Conservation (phyloP, 2,113 vertebrate genomes). For the Cinclus cinclus region DNA sequence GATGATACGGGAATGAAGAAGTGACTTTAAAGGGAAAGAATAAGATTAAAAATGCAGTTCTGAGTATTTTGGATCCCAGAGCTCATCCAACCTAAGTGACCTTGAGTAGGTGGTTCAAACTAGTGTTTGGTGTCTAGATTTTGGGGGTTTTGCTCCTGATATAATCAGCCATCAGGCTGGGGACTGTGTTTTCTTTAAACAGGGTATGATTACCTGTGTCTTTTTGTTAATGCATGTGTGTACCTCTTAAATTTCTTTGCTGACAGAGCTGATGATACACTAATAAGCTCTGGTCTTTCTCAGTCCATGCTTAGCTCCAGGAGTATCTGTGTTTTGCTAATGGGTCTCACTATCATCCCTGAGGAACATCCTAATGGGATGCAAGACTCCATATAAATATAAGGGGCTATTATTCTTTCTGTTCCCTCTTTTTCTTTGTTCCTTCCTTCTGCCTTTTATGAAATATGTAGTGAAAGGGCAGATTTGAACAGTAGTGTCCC, state of each 20-base stretch:
- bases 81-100: not conserved
- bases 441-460: not conserved
- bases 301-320: not conserved
- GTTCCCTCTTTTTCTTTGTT: not conserved
- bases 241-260: not conserved
- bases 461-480: not conserved
- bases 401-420: not conserved
- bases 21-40: not conserved
- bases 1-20: not conserved
- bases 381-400: not conserved
- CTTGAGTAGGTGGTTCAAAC: not conserved
- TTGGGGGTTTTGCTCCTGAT: not conserved
- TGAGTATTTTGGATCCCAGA: not conserved
- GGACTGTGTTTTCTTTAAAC: not conserved
- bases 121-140: not conserved
- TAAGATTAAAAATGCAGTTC: not conserved
- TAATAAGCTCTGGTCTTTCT: conserved; percentile 9
- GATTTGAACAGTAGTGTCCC: not conserved
- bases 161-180: not conserved
- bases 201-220: not conserved
- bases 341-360: not conserved
- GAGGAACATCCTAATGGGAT: not conserved
- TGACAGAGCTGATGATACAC: not conserved
- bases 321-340: not conserved
- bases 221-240: not conserved